These are phyloP conservation scores for Sebastes hopkinsi DNA, from an alignment of 2,797 vertebrate species.

Conservation along the genomic window DNA sequence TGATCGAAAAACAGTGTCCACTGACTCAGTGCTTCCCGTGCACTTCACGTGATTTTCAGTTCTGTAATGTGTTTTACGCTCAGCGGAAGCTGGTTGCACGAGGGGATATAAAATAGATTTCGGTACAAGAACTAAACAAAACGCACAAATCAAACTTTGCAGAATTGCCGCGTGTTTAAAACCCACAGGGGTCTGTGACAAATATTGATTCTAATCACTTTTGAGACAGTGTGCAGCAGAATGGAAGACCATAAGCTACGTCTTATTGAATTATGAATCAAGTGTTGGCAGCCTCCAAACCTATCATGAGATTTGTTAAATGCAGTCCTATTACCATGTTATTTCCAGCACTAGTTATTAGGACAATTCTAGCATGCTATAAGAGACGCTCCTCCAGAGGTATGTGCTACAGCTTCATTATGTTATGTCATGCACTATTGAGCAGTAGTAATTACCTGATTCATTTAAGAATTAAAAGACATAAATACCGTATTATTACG, in stretches of 20 bases:
- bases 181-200: neutral
- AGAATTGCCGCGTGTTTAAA: constrained; percentile 9
- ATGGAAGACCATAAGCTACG: neutral
- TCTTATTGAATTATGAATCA: constrained; percentile 28
- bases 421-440: neutral
- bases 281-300: constrained; percentile 1
- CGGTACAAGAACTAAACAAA: neutral
- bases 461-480: neutral
- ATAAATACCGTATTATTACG: neutral
- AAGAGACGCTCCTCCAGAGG: neutral
- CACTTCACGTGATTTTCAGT: neutral
- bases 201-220: constrained; percentile 21
- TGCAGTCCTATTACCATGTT: neutral
- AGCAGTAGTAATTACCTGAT: neutral
- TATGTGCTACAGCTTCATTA: neutral
- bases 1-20: constrained; percentile 6
- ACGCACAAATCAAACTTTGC: constrained; percentile 19
- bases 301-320: constrained; percentile 19
- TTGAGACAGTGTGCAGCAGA: constrained; percentile 6
- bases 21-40: neutral
- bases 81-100: neutral
- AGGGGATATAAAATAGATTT: neutral
- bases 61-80: constrained; percentile 1
- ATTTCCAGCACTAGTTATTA: neutral
- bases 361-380: neutral